Evolutionary conservation across 2,888 invertebrate genomes (phyloP), one percentile per base, ranked within the genome.

Genomic region (Drosophila buzzatii): DNA sequence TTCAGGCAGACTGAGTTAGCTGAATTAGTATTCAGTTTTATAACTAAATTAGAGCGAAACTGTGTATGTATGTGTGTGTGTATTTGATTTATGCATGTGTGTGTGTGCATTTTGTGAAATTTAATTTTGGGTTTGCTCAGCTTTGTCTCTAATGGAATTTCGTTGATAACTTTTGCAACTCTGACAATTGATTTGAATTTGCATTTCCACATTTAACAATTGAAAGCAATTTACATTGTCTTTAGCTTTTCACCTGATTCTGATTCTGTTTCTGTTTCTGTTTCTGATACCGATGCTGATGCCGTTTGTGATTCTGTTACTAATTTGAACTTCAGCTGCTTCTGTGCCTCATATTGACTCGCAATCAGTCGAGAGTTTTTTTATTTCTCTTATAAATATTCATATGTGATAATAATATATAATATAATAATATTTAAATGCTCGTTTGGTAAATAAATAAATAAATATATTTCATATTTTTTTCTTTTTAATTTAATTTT

Each of bases 381-480:
- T 53, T 39, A 20, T 20, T n/a, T 53, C 39, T 53, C 60, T 73
- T 78, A 73, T 60, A 56, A 56, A 69, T 73, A 73, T 49, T 12
- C 65, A 47, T 73, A 49, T 74, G 51, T 72, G 37, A 37, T 58
- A 41, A 63, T 75, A 68, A 76, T 76, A 60, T 64, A 44, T 76
- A 60, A 64, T 84, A 61, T 66, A 76, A 73, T 76, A 57, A 64
- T 84, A 61, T 66, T 73, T 71, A 77, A 77, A 64, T 76, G 74
- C 70, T 77, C 68, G 72, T 79, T 85, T 84, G 72, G 73, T 85
- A 79, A 88, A 86, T 88, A 79, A 88, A 85, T 85, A 88, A 88
- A 88, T 85, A 85, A 75, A 82, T 85, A 80, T 75, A 69, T 74
- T 51, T 45, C 20, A 20, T 44, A 1, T 41, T 52, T 49, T 65